These are phyloP conservation scores for Eremophila alpestris DNA, from an alignment of 2,797 vertebrate genomes.

Conservation along the genomic window DNA sequence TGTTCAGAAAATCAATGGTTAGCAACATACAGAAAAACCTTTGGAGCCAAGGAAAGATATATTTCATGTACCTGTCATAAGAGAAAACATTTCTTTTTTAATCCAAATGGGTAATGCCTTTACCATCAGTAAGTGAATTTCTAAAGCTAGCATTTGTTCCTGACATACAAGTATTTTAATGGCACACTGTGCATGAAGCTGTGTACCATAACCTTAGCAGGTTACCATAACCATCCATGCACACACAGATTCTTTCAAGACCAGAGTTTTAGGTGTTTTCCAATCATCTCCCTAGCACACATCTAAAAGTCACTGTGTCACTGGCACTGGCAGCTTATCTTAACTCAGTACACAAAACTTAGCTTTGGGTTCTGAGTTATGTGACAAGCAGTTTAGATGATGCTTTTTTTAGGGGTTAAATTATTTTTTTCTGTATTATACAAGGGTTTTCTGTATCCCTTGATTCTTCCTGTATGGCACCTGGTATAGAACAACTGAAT, in stretches of 20 bases:
- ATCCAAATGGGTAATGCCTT: background rate
- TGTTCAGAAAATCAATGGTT: background rate
- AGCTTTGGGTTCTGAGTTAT: background rate
- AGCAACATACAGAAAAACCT: background rate
- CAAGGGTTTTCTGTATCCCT: background rate
- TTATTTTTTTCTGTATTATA: background rate
- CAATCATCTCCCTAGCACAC: background rate
- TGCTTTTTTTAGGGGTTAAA: background rate
- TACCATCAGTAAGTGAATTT: background rate
- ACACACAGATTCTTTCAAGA: background rate
- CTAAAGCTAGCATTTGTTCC: background rate
- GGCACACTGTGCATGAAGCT: background rate
- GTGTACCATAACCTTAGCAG: background rate
- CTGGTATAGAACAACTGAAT: background rate
- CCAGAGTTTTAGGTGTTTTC: background rate
- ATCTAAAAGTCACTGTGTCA: background rate
- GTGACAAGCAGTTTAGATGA: background rate
- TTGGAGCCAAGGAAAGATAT: background rate
- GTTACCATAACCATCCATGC: background rate
- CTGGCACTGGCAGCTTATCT: background rate
- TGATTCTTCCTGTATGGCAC: background rate
- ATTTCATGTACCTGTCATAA: background rate
- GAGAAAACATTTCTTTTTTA: background rate
- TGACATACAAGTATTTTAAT: background rate
- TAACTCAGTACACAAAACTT: accelerated